Percentiles rank a stretch among this genome's conserved stretches.
Evolutionary conservation across 2,113 vertebrate genomes (phyloP).

Genomic region (Lepidothrix coronata): DNA sequence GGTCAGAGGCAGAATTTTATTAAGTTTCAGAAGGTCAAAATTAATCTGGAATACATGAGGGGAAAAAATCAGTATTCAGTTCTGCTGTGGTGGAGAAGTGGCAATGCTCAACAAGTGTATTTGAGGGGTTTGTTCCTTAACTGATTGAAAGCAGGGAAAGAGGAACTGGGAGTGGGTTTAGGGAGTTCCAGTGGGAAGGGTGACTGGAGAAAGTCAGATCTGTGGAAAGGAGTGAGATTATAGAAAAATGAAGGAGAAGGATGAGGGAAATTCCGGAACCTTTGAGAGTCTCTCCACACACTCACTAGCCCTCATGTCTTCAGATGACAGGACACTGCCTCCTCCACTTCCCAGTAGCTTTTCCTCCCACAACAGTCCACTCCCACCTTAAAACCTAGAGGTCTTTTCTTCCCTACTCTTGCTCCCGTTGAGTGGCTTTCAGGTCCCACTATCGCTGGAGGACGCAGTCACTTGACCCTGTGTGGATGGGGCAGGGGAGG

Average conservation of each 20-base stretch:
- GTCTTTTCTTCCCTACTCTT: background rate
- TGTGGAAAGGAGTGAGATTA: background rate
- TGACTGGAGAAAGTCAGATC: background rate
- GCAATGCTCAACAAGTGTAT: background rate
- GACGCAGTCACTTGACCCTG: background rate
- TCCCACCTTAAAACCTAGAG: background rate
- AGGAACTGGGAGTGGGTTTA: background rate
- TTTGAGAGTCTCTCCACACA: background rate
- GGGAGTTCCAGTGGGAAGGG: background rate
- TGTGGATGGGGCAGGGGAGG: fast-evolving
- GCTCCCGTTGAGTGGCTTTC: background rate
- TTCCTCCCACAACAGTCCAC: background rate
- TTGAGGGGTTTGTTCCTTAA: background rate
- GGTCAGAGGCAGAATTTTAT: background rate
- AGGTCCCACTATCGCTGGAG: background rate
- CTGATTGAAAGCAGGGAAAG: background rate
- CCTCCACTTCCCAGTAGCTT: background rate
- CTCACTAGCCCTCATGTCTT: background rate
- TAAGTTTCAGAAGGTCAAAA: background rate
- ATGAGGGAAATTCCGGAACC: background rate
- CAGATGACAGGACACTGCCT: no score
- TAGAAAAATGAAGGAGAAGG: background rate
- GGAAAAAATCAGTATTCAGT: background rate
- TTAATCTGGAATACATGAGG: background rate
- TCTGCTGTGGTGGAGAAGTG: background rate